Evolutionary conservation across 2,113 vertebrate species (phyloP), one percentile per base, ranked within the genome.

Genomic region (Gracilinanus agilis): DNA sequence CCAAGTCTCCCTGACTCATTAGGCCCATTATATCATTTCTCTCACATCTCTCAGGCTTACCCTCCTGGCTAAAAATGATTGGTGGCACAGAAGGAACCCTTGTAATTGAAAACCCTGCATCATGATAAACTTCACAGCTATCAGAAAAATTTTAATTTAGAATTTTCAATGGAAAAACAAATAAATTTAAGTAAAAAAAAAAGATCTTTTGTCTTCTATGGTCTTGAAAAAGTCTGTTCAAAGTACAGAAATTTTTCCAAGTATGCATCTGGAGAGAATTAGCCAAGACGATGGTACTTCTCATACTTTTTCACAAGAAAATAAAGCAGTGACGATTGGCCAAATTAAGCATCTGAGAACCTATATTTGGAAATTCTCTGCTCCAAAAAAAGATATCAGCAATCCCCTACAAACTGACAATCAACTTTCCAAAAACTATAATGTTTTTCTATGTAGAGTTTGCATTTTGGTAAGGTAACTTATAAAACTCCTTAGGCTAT

Each of bases 311-410:
- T 96, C 94, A 95, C 95, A 96, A 49, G 96, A 94, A 97, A 98
- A 96, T 56, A 96, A 97, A 96, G 93, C 67, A 95, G 96, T 55
- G 67, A 92, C 96, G 94, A 94, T 95, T 93, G 94, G 94, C 11
- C 10, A 96, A 94, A 95, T 96, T 91, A 92, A 97, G 95, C 54
- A 93, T 88, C 34, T 97, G 92, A 95, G 92, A 97, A 96, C 94
- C 95, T 92, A 92, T 94, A 91, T 94, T 5, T 53, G 53, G 55
- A 91, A 97, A 96, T 94, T 61, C 90, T 58, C 96, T 92, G 95
- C 90, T 89, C 88, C 88, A 94, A 96, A 97, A 97, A 55, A 90
- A 83, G 92, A 61, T 91, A 96, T 94, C 96, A 92, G 96, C 96
- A 58, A 2, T 23, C 89, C 94, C 88, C 53, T 56, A 90, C 54